Evolutionary conservation across 2,888 invertebrate species (phyloP), one percentile per base, ranked within the genome.

Genomic region (Brachypterus glaber): DNA sequence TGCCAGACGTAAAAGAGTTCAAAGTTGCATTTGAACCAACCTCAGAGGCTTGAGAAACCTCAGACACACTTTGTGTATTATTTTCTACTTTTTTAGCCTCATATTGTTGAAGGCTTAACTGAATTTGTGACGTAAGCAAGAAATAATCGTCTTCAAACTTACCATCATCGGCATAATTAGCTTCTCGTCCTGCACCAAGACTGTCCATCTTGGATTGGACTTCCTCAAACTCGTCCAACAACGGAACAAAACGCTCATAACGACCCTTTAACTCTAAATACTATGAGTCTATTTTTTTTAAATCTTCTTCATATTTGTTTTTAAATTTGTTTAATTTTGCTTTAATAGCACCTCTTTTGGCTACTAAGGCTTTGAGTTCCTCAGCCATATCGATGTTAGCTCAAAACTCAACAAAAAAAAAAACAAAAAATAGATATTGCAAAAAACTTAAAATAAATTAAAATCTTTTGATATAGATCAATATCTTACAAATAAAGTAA

Each of bases 71-170:
- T 7, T 7, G 24, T n/a, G n/a, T n/a, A n/a, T n/a, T n/a, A n/a
- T n/a, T n/a, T n/a, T n/a, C n/a, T n/a, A n/a, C n/a, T n/a, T n/a
- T n/a, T n/a, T n/a, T n/a, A n/a, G n/a, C n/a, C n/a, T 24, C 24
- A 24, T 24, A 24, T 8, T 7, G 8, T 24, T 8, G n/a, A 24
- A 24, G 24, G 8, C n/a, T 24, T 8, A 7, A 8, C n/a, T 24
- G 8, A 24, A 24, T n/a, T 24, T 24, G 7, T 8, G 24, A 24
- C 7, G 24, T 24, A 8, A 24, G n/a, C 7, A 7, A 8, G n/a
- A 24, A 24, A 24, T 24, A 24, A 8, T 24, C n/a, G n/a, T 24
- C 24, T 24, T 24, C 24, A 24, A 24, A 24, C n/a, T 24, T n/a
- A 24, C 24, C 24, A n/a, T 24, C 24, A 24, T 24, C 24, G 24